Conservation (phyloP, 2,888 invertebrate genomes). For the Phengaris alcon region DNA sequence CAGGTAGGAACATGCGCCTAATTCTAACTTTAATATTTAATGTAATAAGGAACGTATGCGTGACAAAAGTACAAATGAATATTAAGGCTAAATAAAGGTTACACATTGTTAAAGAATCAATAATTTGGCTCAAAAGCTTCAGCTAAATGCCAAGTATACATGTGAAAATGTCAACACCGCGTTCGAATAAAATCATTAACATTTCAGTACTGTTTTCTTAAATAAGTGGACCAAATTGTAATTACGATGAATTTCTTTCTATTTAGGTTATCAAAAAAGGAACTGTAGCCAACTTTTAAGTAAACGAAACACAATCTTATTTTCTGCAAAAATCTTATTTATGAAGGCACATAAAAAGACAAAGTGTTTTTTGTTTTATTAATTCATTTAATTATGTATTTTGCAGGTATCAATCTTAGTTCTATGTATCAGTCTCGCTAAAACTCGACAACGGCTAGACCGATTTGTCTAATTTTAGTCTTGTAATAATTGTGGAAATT, state of each 20-base stretch:
- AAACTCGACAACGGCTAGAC: too few species aligned
- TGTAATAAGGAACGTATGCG: slow-evolving; percentile 43
- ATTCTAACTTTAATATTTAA: slow-evolving; percentile 27
- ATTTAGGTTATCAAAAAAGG: background rate
- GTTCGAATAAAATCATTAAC: slow-evolving; percentile 29
- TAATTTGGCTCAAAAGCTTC: slow-evolving; percentile 45
- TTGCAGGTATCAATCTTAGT: too few species aligned
- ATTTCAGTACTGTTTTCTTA: background rate
- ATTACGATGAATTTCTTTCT: background rate
- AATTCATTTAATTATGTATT: too few species aligned
- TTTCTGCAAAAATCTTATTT: background rate
- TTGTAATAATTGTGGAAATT: too few species aligned
- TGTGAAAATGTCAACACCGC: slow-evolving; percentile 57
- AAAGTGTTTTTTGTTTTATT: too few species aligned
- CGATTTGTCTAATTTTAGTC: too few species aligned
- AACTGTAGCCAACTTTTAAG: background rate
- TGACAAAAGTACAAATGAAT: slow-evolving; percentile 48
- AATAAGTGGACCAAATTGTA: background rate
- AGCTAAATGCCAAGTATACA: slow-evolving; percentile 61
- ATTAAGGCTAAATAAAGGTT: slow-evolving; percentile 68
- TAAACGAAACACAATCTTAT: background rate
- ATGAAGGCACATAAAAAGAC: too few species aligned
- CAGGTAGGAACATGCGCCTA: slow-evolving; percentile 11
- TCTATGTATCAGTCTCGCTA: too few species aligned
- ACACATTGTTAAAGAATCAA: slow-evolving; percentile 58